Base-by-base conservation (phyloP, 2,797 vertebrate genomes). In the Orientallactaga sibirica region DNA sequence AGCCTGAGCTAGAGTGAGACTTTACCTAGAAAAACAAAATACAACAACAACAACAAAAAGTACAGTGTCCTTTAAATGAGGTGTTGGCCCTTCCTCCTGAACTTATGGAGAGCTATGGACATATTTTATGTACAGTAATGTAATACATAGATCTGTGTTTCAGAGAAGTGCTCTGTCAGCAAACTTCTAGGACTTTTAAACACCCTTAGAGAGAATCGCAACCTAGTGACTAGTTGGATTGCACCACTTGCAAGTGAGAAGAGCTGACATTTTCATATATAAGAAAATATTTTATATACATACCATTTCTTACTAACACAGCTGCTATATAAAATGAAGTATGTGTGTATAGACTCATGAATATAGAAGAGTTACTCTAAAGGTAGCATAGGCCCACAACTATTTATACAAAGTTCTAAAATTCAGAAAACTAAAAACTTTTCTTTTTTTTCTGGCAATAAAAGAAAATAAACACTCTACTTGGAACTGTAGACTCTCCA, bases 241-340 rank as follows among this genome's bases (percentile, higher is more conserved):
- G 6, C 55, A 10, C 2, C 19, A 43, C 33, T 9, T 75, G 19
- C 67, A 94, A 66, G 9, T 24, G 16, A 88, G 61, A 92, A 88
- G 73, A 91, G 20, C 24, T 86, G 62, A 64, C 1, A 2, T 82
- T 94, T 96, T 87, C 90, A 61, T 14, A 1, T 71, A 85, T 22
- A 94, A 81, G n/a, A 89, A 91, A 74, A 67, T n/a, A 84, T 25
- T 86, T 87, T 88, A 61, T 80, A 70, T 78, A 58, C 24, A 73
- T 78, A 64, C 25, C 68, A 25, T 41, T 78, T 93, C 27, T 95
- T 84, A 87, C 33, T 86, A 73, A 41, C 24, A 90, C 22, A 73
- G 9, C 5, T 95, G 64, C 37, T 84, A 19, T 20, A 70, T 90
- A 88, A 92, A 92, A 75, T 90, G 7, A 95, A 16, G 68, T 68